Conservation (phyloP, 2,797 vertebrate genomes). For the Rhinichthys osculus region DNA sequence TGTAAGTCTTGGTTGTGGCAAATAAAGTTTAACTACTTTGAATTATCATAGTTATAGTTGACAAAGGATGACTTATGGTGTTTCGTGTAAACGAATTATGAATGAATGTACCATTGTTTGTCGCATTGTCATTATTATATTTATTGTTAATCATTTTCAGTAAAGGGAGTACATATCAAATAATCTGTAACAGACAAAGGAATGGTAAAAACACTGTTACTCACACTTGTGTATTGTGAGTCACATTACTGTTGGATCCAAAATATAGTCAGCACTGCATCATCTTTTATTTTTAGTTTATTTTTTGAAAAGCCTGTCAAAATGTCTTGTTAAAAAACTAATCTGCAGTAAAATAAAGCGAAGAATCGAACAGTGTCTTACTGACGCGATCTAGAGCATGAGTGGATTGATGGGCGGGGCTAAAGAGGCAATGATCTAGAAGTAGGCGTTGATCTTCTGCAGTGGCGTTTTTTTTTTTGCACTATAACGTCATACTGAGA, state of each 20-base stretch:
- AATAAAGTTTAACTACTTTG: too few relatives aligned
- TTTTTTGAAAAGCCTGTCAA: too few relatives aligned
- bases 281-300: too few relatives aligned
- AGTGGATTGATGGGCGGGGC: too few relatives aligned
- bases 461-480: background rate
- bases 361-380: too few relatives aligned
- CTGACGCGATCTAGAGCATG: too few relatives aligned
- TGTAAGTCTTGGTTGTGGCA: too few relatives aligned
- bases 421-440: background rate
- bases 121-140: background rate
- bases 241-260: background rate
- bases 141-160: background rate
- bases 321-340: too few relatives aligned
- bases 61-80: too few relatives aligned
- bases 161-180: background rate
- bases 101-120: background rate
- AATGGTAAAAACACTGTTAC: background rate
- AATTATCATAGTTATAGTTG: too few relatives aligned
- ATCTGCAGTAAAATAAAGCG: too few relatives aligned
- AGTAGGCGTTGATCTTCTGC: background rate
- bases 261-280: background rate
- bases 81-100: background rate
- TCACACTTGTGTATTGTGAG: background rate
- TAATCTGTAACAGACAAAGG: background rate
- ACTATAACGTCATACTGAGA: background rate